These are phyloP conservation scores for Zosterops hypoxanthus DNA, from an alignment of 2,113 vertebrate genomes.

Conservation along the genomic window DNA sequence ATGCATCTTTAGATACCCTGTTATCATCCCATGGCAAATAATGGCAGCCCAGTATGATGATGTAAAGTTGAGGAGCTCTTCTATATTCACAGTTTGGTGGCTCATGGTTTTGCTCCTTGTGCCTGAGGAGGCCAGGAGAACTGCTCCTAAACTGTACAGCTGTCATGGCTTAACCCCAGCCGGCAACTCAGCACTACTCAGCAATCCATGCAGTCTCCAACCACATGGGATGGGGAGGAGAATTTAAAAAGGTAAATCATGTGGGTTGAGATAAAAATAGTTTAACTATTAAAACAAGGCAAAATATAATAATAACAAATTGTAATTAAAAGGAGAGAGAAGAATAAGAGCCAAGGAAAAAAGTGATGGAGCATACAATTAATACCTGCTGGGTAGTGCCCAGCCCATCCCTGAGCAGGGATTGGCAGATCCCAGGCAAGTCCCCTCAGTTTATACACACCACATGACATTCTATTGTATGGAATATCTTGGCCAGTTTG, in stretches of 20 bases:
- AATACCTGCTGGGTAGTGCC: neutral
- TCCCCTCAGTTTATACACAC: neutral
- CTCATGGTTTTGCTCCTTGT: neutral
- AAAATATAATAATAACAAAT: neutral
- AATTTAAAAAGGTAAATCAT: rapidly evolving
- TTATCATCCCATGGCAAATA: neutral
- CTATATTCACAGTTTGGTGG: neutral
- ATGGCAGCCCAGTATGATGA: neutral
- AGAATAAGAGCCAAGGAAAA: neutral
- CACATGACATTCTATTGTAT: no score
- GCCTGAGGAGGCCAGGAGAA: neutral
- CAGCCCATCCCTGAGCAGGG: neutral
- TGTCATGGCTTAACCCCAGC: neutral
- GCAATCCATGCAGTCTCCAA: neutral
- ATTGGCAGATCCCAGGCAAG: neutral
- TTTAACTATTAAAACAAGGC: neutral
- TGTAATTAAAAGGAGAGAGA: neutral
- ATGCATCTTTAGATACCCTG: neutral
- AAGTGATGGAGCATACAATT: neutral
- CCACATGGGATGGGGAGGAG: neutral
- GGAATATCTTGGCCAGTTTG: neutral
- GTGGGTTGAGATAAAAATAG: neutral
- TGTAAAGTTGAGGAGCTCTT: neutral
- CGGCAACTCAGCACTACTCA: neutral
- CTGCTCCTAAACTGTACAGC: neutral